A percentile compares a stretch with the other conserved stretches of the same genome.
Evolutionary conservation across 2,113 vertebrate genomes (phyloP).

Genomic region (Phrynosoma blainvillii): DNA sequence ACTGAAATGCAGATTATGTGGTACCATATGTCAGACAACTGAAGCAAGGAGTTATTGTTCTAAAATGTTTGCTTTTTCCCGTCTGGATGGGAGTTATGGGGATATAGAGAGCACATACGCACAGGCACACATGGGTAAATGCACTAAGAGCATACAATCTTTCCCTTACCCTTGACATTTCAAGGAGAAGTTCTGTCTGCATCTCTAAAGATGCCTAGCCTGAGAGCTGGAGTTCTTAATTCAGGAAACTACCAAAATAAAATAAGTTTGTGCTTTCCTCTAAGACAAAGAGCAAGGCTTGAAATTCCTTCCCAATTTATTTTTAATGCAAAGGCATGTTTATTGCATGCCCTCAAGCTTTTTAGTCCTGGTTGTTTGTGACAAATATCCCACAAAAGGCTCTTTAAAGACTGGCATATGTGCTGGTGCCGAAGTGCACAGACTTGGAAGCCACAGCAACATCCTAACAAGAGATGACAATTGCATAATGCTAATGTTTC

Average conservation of each 20-base stretch:
- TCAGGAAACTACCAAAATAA: background rate
- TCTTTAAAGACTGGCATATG: constrained; percentile 70
- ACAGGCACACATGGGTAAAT: background rate
- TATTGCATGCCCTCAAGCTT: constrained; percentile 70
- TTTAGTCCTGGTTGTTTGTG: constrained; percentile 66
- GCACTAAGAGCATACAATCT: background rate
- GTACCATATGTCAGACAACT: constrained; percentile 65
- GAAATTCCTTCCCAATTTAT: constrained; percentile 55
- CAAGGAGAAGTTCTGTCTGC: background rate
- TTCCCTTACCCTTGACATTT: accelerated
- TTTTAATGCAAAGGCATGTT: constrained; percentile 72
- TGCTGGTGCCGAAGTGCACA: constrained; percentile 45
- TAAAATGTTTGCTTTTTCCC: constrained; percentile 28
- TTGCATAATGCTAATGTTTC: constrained; percentile 60
- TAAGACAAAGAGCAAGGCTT: background rate
- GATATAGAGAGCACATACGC: background rate
- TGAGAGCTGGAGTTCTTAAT: constrained; percentile 8
- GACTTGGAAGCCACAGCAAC: constrained; percentile 44
- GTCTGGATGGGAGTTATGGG: background rate
- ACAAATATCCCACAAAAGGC: constrained; percentile 69
- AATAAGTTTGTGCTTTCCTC: constrained; percentile 29
- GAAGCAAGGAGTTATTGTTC: constrained; percentile 51
- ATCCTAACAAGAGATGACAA: constrained; percentile 69
- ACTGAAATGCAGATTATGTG: constrained; percentile 47
- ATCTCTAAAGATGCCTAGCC: background rate